Base-by-base conservation (phyloP, 2,797 vertebrate species). In the Aplochiton taeniatus region DNA sequence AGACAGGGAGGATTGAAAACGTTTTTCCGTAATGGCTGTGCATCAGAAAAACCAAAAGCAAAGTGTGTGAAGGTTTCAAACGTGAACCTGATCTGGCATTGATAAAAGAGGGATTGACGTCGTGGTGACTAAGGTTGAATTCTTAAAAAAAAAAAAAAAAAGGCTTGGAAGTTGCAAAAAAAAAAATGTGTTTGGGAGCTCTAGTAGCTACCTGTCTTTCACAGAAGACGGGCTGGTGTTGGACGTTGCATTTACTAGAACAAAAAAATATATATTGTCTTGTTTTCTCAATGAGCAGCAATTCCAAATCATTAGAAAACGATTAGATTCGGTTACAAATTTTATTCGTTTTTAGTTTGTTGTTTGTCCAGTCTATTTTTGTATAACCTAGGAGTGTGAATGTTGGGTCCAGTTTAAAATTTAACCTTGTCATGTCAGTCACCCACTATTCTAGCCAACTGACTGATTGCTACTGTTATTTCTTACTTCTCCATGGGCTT, bases 41-140 rank as follows among this genome's bases (percentile, higher is more conserved):
- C 63, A 73, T 61, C 69, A 65, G 65, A 73, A 61, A 78, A 85
- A 80, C 73, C 79, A 79, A 84, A 86, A 67, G 52, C 63, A 31
- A 62, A 54, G 14, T 19, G n/a, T 55, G 62, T n/a, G 20, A 8
- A 74, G 18, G 45, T 48, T 31, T 17, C 11, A 47, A 3, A 31
- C 6, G 31, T 31, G 31, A 31, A 31, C 31, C 31, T 31, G 31
- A 3, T 31, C 31, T 3, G 31, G 31, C 31, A 31, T 69, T 55
- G n/a, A 20, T 65, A 59, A 61, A 56, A 71, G 13, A 56, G 57
- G 60, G 52, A 69, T 65, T 14, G 45, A 68, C 31, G 31, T 31
- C 31, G 6, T 31, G 31, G 31, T 6, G 31, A 31, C 31, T n/a
- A 31, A 3, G 31, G 31, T 31, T 2, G 31, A 31, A 3, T 31